Evolutionary conservation across 2,888 invertebrate species (phyloP), one percentile per base, ranked within the genome.

Genomic region (Mechanitis messenoides): DNA sequence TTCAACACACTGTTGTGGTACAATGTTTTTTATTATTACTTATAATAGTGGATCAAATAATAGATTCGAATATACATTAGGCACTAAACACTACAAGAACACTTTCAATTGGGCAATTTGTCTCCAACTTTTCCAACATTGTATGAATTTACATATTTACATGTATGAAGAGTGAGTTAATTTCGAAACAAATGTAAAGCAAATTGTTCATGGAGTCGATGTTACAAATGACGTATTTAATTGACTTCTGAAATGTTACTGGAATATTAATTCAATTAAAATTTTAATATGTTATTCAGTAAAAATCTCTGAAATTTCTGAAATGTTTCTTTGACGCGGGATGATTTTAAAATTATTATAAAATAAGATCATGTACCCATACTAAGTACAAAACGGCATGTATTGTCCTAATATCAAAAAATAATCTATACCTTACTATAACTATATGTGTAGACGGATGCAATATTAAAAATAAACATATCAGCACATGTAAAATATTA

Each of bases 141-240:
- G 68, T 71, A 68, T 66, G 71, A 75, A 76, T 75, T 72, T 76
- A 78, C 73, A 79, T 81, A 80, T 80, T 73, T 80, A 79, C 79
- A 79, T 67, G 67, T 67, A 20, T 20, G 20, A 20, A 1, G 20
- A 20, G 1, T 20, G 20, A 20, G 20, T 20, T 20, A 20, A 20
- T 20, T 20, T 20, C 20, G 20, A 20, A 20, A 20, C 20, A 20
- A 20, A 20, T 20, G 20, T 20, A 20, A 20, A 20, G 20, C 20
- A 20, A 20, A 20, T 20, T 20, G 20, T 20, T 20, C 20, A 20
- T 20, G 20, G 20, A 20, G 20, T 20, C 20, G 20, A 20, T 20
- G 1, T 20, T 20, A 20, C 20, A 20, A 28, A n/a, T 11, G 28
- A 47, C 4, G 7, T 31, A 20, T 6, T 50, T 31, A 50, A 50